Conservation (phyloP, 1,140 invertebrate genomes). For the Adoxophyes honmai region DNA sequence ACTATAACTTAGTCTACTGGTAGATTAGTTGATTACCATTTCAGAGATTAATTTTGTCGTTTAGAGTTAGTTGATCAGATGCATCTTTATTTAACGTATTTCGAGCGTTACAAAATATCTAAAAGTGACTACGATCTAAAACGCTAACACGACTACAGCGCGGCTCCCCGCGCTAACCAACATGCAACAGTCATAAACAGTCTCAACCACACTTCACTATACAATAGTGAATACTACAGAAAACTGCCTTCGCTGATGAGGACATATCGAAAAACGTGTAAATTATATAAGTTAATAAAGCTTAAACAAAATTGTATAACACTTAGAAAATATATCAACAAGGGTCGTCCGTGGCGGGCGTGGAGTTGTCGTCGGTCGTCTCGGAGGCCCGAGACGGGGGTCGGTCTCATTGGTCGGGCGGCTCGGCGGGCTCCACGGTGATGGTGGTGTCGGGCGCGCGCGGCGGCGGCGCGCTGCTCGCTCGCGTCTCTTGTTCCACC, state of each 20-base stretch:
- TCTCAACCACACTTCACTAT: conserved; percentile 1
- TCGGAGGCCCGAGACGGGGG: conserved; percentile 26
- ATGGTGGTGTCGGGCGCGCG: conserved; percentile 41
- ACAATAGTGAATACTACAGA: conserved; percentile 40
- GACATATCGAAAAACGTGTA: conserved; percentile 37
- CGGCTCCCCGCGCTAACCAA: background rate
- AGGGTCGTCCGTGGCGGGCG: conserved; percentile 18
- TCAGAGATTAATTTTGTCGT: too few species aligned
- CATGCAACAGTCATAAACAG: conserved; percentile 13
- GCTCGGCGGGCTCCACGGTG: conserved; percentile 21
- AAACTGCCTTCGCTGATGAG: conserved; percentile 31
- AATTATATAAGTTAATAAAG: conserved; percentile 25
- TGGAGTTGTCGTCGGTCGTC: conserved; percentile 17
- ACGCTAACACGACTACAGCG: background rate
- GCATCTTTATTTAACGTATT: too few species aligned
- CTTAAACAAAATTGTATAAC: conserved; percentile 30
- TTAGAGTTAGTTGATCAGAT: too few species aligned
- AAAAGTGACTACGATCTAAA: too few species aligned
- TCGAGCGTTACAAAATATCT: too few species aligned
- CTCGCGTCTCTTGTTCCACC: conserved; percentile 43
- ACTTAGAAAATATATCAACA: conserved; percentile 35
- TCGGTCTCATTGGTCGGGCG: conserved; percentile 32
- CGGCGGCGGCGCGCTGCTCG: conserved; percentile 46
- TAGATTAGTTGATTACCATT: too few species aligned
- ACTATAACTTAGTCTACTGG: too few species aligned